A percentile compares a stretch with the other conserved stretches of the same genome.
These are phyloP conservation scores for Aradophagus sp. DNA, from an alignment of 1,140 invertebrate species.

Conservation along the genomic window DNA sequence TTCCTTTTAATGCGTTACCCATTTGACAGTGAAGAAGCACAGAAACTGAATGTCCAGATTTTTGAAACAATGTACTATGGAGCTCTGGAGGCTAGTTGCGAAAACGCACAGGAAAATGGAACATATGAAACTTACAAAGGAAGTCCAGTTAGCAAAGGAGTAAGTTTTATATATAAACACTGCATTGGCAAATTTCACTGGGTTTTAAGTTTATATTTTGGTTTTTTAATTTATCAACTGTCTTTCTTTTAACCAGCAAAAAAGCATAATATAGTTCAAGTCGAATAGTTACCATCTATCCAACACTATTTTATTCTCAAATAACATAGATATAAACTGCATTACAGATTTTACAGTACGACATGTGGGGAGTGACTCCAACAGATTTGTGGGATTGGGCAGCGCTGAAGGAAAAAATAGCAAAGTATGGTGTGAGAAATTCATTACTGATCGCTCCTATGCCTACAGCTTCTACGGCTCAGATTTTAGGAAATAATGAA, in stretches of 20 bases:
- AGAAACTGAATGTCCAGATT: slow-evolving; percentile 93
- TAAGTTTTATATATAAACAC: no score
- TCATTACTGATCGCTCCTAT: slow-evolving; percentile 96
- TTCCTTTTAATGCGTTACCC: slow-evolving; percentile 96
- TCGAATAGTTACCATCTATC: no score
- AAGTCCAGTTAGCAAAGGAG: slow-evolving; percentile 93
- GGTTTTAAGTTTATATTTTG: no score
- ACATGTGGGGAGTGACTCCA: slow-evolving; percentile 97
- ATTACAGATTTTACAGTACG: slow-evolving; percentile 91
- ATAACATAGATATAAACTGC: no score
- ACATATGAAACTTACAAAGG: slow-evolving; percentile 94
- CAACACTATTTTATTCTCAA: no score
- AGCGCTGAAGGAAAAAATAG: slow-evolving; percentile 89
- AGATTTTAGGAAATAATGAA: slow-evolving; percentile 99
- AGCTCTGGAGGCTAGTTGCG: slow-evolving; percentile 97
- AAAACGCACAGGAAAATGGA: slow-evolving; percentile 91
- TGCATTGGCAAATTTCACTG: no score
- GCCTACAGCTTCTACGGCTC: slow-evolving; percentile 99
- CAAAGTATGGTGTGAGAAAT: slow-evolving; percentile 93
- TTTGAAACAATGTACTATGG: slow-evolving; percentile 96
- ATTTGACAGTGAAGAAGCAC: slow-evolving; percentile 91
- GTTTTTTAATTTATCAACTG: no score
- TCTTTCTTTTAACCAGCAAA: no score
- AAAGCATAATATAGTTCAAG: no score
- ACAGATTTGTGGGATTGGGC: slow-evolving; percentile 94